These are phyloP conservation scores for Scomber japonicus DNA, from an alignment of 2,113 vertebrate genomes.

Conservation along the genomic window DNA sequence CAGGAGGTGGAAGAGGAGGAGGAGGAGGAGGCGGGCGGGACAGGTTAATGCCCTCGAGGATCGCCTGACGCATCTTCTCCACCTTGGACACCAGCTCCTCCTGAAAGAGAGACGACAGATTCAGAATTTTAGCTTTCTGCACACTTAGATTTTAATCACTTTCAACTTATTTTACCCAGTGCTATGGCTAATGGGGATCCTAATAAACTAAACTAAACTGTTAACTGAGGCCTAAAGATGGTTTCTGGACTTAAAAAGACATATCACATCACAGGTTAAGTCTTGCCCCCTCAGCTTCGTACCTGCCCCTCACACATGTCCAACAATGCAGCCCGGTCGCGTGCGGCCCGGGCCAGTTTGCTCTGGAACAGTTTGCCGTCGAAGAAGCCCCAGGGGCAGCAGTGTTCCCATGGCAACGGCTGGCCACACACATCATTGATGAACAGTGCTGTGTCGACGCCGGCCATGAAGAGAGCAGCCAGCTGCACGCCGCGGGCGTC, in stretches of 20 bases:
- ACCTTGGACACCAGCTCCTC: constrained; percentile 91
- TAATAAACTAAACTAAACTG: no score
- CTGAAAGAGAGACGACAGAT: constrained; percentile 57
- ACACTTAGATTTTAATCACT: not conserved
- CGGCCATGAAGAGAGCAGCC: constrained; percentile 93
- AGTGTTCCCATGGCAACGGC: constrained; percentile 95
- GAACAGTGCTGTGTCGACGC: constrained; percentile 93
- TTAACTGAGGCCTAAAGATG: no score
- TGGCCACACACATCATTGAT: constrained; percentile 94
- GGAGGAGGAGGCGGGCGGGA: constrained; percentile 88
- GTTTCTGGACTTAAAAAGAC: no score
- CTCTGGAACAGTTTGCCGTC: constrained; percentile 96
- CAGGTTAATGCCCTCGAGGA: constrained; percentile 92
- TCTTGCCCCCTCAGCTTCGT: not conserved
- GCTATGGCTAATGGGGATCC: no score
- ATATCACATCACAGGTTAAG: no score
- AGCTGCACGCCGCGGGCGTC: constrained; percentile 93
- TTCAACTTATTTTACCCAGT: no score
- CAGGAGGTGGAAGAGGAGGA: constrained; percentile 90
- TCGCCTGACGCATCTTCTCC: constrained; percentile 94
- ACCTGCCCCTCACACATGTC: constrained; percentile 96
- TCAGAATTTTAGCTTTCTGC: not conserved
- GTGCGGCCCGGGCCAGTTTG: constrained; percentile 89
- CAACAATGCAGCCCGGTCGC: constrained; percentile 88
- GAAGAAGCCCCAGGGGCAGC: constrained; percentile 96